A percentile compares a stretch with the other conserved stretches of the same genome.
Evolutionary conservation across 2,113 vertebrate species (phyloP).

Genomic region (Prietella phreatophila): DNA sequence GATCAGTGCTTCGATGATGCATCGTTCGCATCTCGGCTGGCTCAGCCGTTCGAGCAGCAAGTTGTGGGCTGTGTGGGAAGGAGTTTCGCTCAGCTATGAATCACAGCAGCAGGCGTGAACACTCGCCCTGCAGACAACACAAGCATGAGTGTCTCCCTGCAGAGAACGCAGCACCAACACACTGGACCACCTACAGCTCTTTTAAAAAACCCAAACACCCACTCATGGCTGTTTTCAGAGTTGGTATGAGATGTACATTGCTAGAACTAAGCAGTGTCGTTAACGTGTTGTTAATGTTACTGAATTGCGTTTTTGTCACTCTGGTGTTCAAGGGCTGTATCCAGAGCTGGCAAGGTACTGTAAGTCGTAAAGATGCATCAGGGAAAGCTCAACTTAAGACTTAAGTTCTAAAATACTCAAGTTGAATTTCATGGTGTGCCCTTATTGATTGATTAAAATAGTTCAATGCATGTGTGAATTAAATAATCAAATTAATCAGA

Average conservation of each 20-base stretch:
- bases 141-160: conserved; percentile 39
- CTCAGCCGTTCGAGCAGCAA: conserved; percentile 41
- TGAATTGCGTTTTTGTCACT: background rate
- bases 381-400: background rate
- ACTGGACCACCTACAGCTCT: conserved; percentile 42
- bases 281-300: background rate
- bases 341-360: background rate
- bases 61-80: conserved; percentile 46
- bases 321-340: background rate
- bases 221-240: conserved; percentile 41
- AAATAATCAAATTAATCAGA: background rate
- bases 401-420: background rate
- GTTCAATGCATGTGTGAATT: background rate
- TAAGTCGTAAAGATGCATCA: background rate
- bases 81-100: conserved; percentile 50
- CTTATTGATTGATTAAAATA: background rate
- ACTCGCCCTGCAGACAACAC: conserved; percentile 40
- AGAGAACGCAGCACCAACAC: conserved; percentile 44
- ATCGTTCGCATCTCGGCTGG: conserved; percentile 33
- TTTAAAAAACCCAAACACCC: conserved; percentile 36
- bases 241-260: conserved; percentile 19
- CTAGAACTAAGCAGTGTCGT: conserved; percentile 1
- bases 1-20: conserved; percentile 31
- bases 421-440: background rate
- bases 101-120: conserved; percentile 52